Conservation (phyloP, 2,113 vertebrate species). For the Typhlomys cinereus region DNA sequence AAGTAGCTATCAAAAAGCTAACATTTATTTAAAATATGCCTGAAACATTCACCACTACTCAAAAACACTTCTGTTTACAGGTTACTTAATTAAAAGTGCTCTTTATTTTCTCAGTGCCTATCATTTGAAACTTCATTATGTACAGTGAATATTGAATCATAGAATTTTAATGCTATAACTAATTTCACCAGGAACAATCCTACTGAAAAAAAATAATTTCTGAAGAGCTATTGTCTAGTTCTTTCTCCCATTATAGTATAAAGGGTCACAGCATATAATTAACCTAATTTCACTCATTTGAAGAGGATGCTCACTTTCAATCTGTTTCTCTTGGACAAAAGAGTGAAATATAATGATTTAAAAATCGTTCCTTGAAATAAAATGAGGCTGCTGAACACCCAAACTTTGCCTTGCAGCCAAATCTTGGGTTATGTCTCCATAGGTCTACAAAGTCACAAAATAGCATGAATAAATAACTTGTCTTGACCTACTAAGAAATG, state of each 20-base stretch:
- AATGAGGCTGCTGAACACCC: neutral
- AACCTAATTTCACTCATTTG: neutral
- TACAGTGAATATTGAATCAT: neutral
- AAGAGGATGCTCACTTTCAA: constrained; percentile 21
- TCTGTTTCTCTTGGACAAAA: neutral
- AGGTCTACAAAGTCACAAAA: neutral
- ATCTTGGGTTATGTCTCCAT: neutral
- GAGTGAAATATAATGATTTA: neutral
- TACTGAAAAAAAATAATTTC: neutral
- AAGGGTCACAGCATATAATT: neutral
- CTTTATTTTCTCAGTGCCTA: neutral
- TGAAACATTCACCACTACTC: neutral
- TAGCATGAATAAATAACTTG: neutral
- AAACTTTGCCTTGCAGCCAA: neutral
- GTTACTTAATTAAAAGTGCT: neutral
- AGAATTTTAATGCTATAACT: neutral
- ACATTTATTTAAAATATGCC: neutral
- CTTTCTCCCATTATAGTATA: neutral
- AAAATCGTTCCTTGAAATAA: neutral
- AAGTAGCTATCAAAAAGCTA: neutral
- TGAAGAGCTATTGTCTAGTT: neutral
- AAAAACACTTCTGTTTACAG: neutral
- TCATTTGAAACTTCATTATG: neutral
- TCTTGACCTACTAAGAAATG: neutral
- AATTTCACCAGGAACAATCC: neutral